Evolutionary conservation across 2,113 vertebrate species (phyloP), one percentile per base, ranked within the genome.

Genomic region (Pedionomus torquatus): DNA sequence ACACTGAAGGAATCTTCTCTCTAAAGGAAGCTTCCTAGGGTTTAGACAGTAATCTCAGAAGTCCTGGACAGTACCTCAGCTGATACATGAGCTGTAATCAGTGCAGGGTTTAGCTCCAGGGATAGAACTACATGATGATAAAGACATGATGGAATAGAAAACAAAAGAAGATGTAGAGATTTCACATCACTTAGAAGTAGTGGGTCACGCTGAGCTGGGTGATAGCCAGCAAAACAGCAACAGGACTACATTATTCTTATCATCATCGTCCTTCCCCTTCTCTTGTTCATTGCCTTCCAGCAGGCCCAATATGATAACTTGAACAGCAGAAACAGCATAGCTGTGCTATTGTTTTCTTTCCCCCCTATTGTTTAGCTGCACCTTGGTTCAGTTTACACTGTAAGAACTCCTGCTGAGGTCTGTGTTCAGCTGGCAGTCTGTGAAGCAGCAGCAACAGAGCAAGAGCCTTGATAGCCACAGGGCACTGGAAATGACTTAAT

Each of bases 21-120:
- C 68, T 28, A 65, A 37, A 70, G 44, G 41, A 83, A 77, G 26
- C 2, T 90, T 37, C 37, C 54, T 31, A 35, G 64, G 37, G 66
- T 74, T 93, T 70, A 70, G 66, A 65, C 23, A 69, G 49, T 28
- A 83, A 90, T 93, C 88, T 92, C 58, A 77, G 46, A 71, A 83
- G 65, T 39, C 33, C 21, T 82, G 31, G 18, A 25, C 16, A 28
- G 41, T 51, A 58, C 80, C 44, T 86, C 41, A 66, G 44, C 51
- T 81, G 37, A 54, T 43, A 63, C 10, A 81, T 4, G 17, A 21
- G 24, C 43, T 89, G 58, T 83, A 90, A 90, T 87, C 44, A 72
- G 37, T 31, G 63, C 31, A 76, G 54, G 0, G 1, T 89, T 89
- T 86, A 87, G 33, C 54, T 88, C 31, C 41, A 83, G 37, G 41